Evolutionary conservation across 92 coral and sea anemone species (phyloP).

Genomic region (Hydrozoanthus gracilis): DNA sequence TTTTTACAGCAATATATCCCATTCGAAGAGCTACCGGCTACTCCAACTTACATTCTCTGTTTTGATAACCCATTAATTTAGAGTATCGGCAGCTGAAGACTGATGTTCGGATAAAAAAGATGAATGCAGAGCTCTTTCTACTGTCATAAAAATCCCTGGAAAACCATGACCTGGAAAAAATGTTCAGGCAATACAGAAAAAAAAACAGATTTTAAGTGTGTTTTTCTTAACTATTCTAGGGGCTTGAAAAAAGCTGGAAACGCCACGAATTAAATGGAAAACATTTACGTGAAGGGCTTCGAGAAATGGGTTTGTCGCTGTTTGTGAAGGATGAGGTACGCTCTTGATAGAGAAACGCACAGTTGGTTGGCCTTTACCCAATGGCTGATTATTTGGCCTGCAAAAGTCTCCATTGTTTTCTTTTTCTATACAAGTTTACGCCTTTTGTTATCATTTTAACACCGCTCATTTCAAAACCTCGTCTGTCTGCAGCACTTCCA

Average conservation of each 20-base stretch:
- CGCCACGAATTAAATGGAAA: neutral
- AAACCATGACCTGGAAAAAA: neutral
- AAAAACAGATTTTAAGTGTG: neutral
- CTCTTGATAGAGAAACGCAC: neutral
- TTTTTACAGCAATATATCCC: neutral
- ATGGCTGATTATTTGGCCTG: neutral
- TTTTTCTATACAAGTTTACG: too few species aligned
- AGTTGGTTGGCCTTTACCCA: neutral
- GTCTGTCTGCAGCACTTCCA: too few species aligned
- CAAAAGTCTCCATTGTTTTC: neutral
- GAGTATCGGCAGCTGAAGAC: neutral
- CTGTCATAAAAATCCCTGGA: neutral
- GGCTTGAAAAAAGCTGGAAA: neutral
- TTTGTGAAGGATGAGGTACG: neutral
- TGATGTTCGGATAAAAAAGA: neutral
- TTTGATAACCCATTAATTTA: neutral
- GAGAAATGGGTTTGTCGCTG: neutral
- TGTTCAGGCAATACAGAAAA: neutral
- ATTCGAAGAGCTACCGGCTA: neutral
- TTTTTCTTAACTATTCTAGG: neutral
- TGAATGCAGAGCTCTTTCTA: neutral
- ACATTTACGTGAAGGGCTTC: neutral
- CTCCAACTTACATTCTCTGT: neutral
- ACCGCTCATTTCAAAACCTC: too few species aligned
- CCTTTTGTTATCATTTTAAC: too few species aligned